Evolutionary conservation across 2,888 invertebrate genomes (phyloP), one percentile per base, ranked within the genome.

Genomic region (Cacoxenus indagator): DNA sequence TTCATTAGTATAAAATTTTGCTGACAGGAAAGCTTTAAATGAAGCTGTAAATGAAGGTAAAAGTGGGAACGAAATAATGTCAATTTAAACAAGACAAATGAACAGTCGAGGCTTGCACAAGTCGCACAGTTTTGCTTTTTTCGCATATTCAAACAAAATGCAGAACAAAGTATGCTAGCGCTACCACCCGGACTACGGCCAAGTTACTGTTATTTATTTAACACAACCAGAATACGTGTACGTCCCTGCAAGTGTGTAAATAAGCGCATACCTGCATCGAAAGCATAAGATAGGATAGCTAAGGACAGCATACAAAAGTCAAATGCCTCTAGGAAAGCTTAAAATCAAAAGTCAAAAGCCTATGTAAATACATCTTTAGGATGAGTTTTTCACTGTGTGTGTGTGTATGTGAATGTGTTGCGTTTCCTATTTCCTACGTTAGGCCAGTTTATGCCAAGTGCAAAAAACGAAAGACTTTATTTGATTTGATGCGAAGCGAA

Each of bases 161-260:
- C 17, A n/a, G 0, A 48, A 48, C 14, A 48, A 17, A 6, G 6
- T 46, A 17, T 46, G 46, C n/a, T 37, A 11, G 4, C 4, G 1
- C 37, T 11, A 37, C 51, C 0, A 19, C 8, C 5, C 19, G n/a
- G 22, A 8, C 22, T 5, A 51, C 51, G 9, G 51, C 11, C 51
- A 11, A 45, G 37, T 45, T 46, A 73, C 69, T 73, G 71, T 70
- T 76, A 76, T 75, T 76, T 75, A 73, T 73, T 75, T 76, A 73
- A 73, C 76, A 70, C 76, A 73, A 74, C 70, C 74, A 70, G 71
- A 70, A 74, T 75, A 75, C 76, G 75, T 76, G 73, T 75, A 75
- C 76, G 75, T 76, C 75, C 70, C 76, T 67, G 71, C 69, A 73
- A 75, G 71, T 74, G 61, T 61, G 75, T 71, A 76, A 76, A 76